Evolutionary conservation across 2,797 vertebrate species (phyloP), one percentile per base, ranked within the genome.

Genomic region (Cyprinodon diabolis): DNA sequence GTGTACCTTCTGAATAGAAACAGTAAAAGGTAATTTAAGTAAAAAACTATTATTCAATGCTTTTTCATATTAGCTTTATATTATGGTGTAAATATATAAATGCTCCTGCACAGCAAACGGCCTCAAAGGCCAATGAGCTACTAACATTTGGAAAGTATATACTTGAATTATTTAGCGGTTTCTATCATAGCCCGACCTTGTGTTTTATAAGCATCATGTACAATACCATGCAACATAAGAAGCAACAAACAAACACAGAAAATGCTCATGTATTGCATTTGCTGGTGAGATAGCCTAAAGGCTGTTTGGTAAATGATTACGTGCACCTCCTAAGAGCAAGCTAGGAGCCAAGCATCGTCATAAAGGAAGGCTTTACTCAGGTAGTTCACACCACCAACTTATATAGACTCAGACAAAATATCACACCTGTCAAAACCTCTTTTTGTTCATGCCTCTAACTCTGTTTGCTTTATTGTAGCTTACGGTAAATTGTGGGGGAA

Each of bases 371-470:
- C 49, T 66, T 65, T 74, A 68, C 66, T 84, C 69, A 66, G 62
- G 62, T 68, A 75, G 63, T 81, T 80, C 72, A 78, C 68, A 71
- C 72, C 76, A 76, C 68, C 69, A 68, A 76, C 65, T 47, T 78
- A 45, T 71, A 85, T 58, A 78, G 67, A 85, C 81, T 77, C 73
- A 72, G 87, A 91, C 85, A 86, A 84, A 89, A 86, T 89, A 88
- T 92, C 88, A 89, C 91, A 90, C 90, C 86, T 91, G 90, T 87
- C 90, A 85, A 37, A 68, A 79, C 84, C 80, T 71, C 81, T 91
- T 70, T 86, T 84, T 12, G 77, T 84, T 76, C 40, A 12, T 71
- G 73, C 68, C 73, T 85, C 80, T 80, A 79, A 84, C 68, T 72
- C 45, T 56, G 75, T 76, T 84, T 83, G 68, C 78, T 85, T 75